phyloP scores from a whole-genome alignment of 2,888 invertebrate genomes.

The Conchocele bisecta region DNA sequence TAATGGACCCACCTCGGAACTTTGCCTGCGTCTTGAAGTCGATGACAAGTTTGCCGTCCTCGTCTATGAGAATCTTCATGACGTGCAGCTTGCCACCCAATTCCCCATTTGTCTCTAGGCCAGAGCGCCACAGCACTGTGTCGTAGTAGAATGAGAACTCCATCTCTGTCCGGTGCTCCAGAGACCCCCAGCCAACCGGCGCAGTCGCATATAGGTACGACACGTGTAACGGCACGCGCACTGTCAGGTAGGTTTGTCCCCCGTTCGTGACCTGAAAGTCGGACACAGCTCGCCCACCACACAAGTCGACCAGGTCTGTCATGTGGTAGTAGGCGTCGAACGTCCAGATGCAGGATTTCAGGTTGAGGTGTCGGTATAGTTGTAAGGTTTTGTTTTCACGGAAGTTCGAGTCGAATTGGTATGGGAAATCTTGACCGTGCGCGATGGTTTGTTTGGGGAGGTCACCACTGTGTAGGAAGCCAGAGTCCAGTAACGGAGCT shows the following conservation, averaged over 20 bases:
- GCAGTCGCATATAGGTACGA: conserved; percentile 82
- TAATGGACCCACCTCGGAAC: conserved; percentile 79
- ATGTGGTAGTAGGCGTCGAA: conserved; percentile 83
- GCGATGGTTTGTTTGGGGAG: conserved; percentile 14
- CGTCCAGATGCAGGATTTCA: conserved; percentile 82
- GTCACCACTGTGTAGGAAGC: conserved; percentile 61
- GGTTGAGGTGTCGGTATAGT: conserved; percentile 82
- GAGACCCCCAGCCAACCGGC: conserved; percentile 82
- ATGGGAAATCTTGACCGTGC: conserved; percentile 68
- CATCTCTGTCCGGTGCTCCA: conserved; percentile 83
- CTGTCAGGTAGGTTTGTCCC: conserved; percentile 80
- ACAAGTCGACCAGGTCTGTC: conserved; percentile 82
- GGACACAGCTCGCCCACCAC: conserved; percentile 82
- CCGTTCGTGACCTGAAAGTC: conserved; percentile 79
- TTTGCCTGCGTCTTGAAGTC: conserved; percentile 83
- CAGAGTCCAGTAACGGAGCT: conserved; percentile 61
- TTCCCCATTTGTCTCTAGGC: conserved; percentile 78
- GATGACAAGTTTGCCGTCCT: conserved; percentile 81
- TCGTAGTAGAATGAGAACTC: conserved; percentile 83
- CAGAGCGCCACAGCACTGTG: conserved; percentile 81
- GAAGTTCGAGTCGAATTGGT: conserved; percentile 74
- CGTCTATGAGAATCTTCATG: conserved; percentile 78
- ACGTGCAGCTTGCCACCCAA: conserved; percentile 76
- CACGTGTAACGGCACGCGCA: conserved; percentile 82
- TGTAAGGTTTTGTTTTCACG: conserved; percentile 73